Evolutionary conservation across 2,888 invertebrate genomes (phyloP), one percentile per base, ranked within the genome.

Genomic region (Meteorus cinctellus): DNA sequence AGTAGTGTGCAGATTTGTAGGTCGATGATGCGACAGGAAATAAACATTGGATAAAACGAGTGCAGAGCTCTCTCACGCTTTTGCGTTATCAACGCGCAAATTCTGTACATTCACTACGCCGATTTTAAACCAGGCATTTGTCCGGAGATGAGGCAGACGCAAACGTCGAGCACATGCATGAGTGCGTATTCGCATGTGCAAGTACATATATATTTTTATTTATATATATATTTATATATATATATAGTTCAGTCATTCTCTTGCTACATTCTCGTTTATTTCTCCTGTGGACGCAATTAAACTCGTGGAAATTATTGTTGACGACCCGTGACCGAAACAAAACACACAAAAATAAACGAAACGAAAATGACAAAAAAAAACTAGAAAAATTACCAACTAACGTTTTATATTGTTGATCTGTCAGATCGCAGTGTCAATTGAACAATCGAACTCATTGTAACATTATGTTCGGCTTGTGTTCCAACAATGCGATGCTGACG

Each of bases 291-390:
- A 75, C 55, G 65, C 75, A 71, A 71, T 75, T 75, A 70, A 75
- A 75, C 45, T 65, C 63, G 71, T 41, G 55, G 55, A 65, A 75
- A 71, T 75, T 65, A 75, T 71, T 71, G 55, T 75, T 55, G 71
- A 36, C 69, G 48, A 63, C 60, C 51, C 65, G 34, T 12, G 59
- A 41, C 55, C 59, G 27, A 34, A 24, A 55, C 55, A 55, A 55
- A 19, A 55, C n/a, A n/a, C 66, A 68, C 2, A 19, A 55, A 55
- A 19, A 19, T 6, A 55, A 55, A 48, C 16, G n/a, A 8, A 55
- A 51, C 5, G 48, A 48, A 51, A 78, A 73, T 68, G 75, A 78
- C 29, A 27, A 27, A 51, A 71, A 55, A 5, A 16, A 31, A 63
- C 29, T 6, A 63, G 2, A 31, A 63, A 63, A 59, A 12, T 27